Percentiles rank a stretch among this genome's conserved stretches.
These are phyloP conservation scores for Exephanes ischioxanthus DNA, from an alignment of 2,888 invertebrate species.

Conservation along the genomic window DNA sequence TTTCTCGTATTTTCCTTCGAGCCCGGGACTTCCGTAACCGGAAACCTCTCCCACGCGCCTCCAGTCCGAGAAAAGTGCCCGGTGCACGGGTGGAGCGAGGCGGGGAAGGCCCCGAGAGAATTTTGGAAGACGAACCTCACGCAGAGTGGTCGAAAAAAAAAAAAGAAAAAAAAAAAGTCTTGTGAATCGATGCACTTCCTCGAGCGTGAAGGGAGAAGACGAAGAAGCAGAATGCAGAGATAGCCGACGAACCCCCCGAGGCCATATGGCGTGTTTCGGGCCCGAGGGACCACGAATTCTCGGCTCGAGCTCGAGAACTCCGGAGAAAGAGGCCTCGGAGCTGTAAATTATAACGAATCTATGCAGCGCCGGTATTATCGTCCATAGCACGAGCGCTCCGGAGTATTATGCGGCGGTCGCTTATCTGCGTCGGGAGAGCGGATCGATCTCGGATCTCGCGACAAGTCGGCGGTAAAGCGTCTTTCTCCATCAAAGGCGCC, in stretches of 20 bases:
- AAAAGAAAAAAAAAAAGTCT: background rate
- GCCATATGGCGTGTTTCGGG: conserved; percentile 71
- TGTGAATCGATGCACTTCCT: conserved; percentile 58
- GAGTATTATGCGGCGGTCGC: conserved; percentile 22
- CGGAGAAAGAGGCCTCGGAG: background rate
- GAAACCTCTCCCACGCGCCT: conserved; percentile 44
- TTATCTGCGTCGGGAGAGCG: conserved; percentile 40
- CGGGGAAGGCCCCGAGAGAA: conserved; percentile 44
- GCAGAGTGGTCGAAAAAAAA: conserved; percentile 18
- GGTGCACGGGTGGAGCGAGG: conserved; percentile 19
- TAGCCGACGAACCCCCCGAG: conserved; percentile 42
- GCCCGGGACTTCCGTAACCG: conserved; percentile 61
- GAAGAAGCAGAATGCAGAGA: conserved; percentile 13
- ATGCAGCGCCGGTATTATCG: conserved; percentile 27
- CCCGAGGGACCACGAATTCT: conserved; percentile 54
- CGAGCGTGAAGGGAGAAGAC: conserved; percentile 45
- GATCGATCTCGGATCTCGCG: conserved; percentile 39
- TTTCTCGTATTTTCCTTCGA: conserved; percentile 55
- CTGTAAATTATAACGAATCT: conserved; percentile 34
- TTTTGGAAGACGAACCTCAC: conserved; percentile 56
- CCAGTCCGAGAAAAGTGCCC: conserved; percentile 4
- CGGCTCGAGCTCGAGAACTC: conserved; percentile 26
- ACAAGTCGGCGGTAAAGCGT: conserved; percentile 20
- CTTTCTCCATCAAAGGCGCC: background rate
- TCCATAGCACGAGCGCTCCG: conserved; percentile 41